phyloP scores from a whole-genome alignment of 1,140 invertebrate species.

The Zaprionus ghesquierei region DNA sequence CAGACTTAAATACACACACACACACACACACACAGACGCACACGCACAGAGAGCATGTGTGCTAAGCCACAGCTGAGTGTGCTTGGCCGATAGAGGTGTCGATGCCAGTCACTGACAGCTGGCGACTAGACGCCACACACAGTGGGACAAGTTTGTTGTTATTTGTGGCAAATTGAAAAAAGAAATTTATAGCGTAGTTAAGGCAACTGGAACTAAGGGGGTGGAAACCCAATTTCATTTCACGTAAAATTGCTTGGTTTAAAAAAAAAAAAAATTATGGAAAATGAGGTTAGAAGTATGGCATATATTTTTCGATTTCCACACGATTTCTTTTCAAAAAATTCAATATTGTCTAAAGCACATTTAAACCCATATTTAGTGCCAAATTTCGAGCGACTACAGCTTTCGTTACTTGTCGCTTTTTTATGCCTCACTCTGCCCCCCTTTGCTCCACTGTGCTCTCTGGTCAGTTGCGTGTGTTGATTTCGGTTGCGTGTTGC shows the following conservation, averaged over 20 bases:
- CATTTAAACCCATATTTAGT: too few relatives aligned
- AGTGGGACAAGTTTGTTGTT: not conserved
- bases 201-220: too few relatives aligned
- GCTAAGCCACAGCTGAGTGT: not conserved
- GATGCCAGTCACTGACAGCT: constrained; percentile 14
- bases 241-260: too few relatives aligned
- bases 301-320: too few relatives aligned
- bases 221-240: too few relatives aligned
- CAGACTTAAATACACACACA: constrained; percentile 24
- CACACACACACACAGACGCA: not conserved
- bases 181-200: not conserved
- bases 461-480: constrained; percentile 60
- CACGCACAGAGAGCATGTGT: not conserved
- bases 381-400: too few relatives aligned
- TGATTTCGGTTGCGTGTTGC: constrained; percentile 73
- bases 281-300: too few relatives aligned
- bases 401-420: too few relatives aligned
- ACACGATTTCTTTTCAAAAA: too few relatives aligned
- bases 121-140: constrained; percentile 20
- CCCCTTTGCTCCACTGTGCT: constrained; percentile 34
- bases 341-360: too few relatives aligned
- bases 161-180: not conserved
- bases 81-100: constrained; percentile 19
- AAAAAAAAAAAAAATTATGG: too few relatives aligned
- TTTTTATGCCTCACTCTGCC: not conserved